Evolutionary conservation across 2,113 vertebrate genomes (phyloP).

Genomic region (Xerus inauris): DNA sequence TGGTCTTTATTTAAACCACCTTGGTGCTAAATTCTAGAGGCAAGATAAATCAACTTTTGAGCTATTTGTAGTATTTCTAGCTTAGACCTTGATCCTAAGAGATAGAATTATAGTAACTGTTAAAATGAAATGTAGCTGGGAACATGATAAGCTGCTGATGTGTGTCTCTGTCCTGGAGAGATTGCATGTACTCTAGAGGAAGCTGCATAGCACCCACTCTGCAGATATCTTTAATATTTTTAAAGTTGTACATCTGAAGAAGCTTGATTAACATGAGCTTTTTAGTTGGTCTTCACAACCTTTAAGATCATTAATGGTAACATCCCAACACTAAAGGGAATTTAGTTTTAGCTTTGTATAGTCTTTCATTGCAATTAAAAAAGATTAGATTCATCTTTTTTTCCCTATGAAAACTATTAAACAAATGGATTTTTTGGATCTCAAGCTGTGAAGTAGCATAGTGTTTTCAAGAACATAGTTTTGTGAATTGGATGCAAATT

Average conservation of each 20-base stretch:
- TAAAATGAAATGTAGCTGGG: conserved; percentile 72
- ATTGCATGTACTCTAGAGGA: conserved; percentile 50
- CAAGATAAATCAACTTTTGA: conserved; percentile 52
- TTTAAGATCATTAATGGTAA: not conserved
- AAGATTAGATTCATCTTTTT: not conserved
- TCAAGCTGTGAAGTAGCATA: not conserved
- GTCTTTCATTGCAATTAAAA: conserved; percentile 15
- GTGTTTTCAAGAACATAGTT: conserved; percentile 6
- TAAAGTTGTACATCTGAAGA: conserved; percentile 29
- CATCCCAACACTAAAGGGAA: conserved; percentile 17
- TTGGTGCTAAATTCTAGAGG: conserved; percentile 60
- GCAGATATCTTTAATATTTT: conserved; percentile 51
- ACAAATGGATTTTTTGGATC: not conserved
- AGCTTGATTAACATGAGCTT: conserved; percentile 47
- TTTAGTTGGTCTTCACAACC: not conserved
- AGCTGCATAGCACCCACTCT: not conserved
- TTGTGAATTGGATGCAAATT: conserved; percentile 44
- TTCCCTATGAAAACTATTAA: not conserved
- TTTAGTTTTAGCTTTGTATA: conserved; percentile 33
- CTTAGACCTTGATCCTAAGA: conserved; percentile 69
- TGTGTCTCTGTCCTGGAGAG: conserved; percentile 55
- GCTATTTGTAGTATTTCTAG: not conserved
- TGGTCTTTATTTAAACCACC: conserved; percentile 55
- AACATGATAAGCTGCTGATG: conserved; percentile 72
- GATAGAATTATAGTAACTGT: conserved; percentile 74